Base-by-base conservation (phyloP, 2,797 vertebrate species). In the Karalla daura region DNA sequence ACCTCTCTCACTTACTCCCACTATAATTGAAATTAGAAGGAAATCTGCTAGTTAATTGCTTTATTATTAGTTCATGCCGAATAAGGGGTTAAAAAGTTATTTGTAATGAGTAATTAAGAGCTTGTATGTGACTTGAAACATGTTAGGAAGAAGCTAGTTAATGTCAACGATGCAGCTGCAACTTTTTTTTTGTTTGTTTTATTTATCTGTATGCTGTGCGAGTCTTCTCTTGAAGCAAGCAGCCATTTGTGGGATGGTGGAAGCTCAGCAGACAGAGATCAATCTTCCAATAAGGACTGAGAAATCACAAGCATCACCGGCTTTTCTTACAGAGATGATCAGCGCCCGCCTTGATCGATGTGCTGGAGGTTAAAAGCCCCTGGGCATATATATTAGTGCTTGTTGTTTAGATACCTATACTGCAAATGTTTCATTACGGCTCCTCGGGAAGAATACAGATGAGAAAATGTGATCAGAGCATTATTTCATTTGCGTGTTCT, bases 161-260 rank as follows among this genome's bases (percentile, higher is more conserved):
- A n/a, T n/a, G n/a, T n/a, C n/a, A 37, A 55, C 59, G 58, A 72
- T 72, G 35, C 27, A 25, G 59, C 63, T 65, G 44, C 15, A 63
- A 74, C 67, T 23, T 21, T 47, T 51, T 52, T 62, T 21, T 47
- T 51, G 49, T 62, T 32, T 40, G 49, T 66, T 74, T 61, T 53
- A 58, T 80, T 82, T 39, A 65, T 74, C 41, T 37, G 59, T 39
- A 27, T 41, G 50, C 54, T 40, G 60, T 5, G 39, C 52, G 40
- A 27, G 17, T 35, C 43, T 28, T 28, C 15, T n/a, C 8, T 43
- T 21, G 44, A 40, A 74, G 63, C 59, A 27, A 58, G 49, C 20
- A n/a, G 39, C 17, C 47, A 37, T 61, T 63, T 49, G 28, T 30
- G 6, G 28, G 2, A 28, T 58, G 66, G 58, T 78, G 65, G n/a